Base-by-base conservation (phyloP, 1,140 invertebrate species). In the Aphis gossypii region DNA sequence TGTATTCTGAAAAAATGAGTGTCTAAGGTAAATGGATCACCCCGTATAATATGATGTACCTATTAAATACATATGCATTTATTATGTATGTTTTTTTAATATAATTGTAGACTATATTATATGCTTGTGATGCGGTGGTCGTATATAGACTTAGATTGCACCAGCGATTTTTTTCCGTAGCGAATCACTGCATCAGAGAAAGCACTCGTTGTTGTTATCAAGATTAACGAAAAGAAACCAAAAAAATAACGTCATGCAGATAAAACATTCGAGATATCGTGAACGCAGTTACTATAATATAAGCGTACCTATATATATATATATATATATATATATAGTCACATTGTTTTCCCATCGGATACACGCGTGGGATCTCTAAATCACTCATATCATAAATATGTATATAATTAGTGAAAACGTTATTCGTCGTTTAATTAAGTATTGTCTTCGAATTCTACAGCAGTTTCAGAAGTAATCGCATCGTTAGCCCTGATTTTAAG, bases 161-260 rank as follows among this genome's bases (percentile, higher is more conserved):
- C 2, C 5, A 88, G 6, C 30, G 20, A 35, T 88, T 51, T 88
- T 87, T 35, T 88, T 8, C 20, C 20, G 30, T 51, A 51, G 18
- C 46, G 35, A 51, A 35, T 25, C 11, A 38, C 14, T 48, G n/a
- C 84, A 23, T 0, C 46, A 38, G 46, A 88, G 46, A 51, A 88
- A 88, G 46, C 46, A 88, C 46, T 41, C 38, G 7, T 35, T 35
- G 35, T 30, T 51, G 30, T 88, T 88, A 51, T 88, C 46, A 35
- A 88, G 86, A 88, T 87, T n/a, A 51, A 88, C n/a, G 7, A 30
- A 25, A 88, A 88, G 0, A 35, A 88, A 88, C 51, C 48, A 51
- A 87, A 86, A 86, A 86, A 86, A 88, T 88, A 46, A 88, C 46
- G 86, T 35, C 46, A 51, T 51, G n/a, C 11, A 88, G 48, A 88